These are phyloP conservation scores for Ridgeia piscesae DNA, from an alignment of 1,140 invertebrate genomes.

Conservation along the genomic window DNA sequence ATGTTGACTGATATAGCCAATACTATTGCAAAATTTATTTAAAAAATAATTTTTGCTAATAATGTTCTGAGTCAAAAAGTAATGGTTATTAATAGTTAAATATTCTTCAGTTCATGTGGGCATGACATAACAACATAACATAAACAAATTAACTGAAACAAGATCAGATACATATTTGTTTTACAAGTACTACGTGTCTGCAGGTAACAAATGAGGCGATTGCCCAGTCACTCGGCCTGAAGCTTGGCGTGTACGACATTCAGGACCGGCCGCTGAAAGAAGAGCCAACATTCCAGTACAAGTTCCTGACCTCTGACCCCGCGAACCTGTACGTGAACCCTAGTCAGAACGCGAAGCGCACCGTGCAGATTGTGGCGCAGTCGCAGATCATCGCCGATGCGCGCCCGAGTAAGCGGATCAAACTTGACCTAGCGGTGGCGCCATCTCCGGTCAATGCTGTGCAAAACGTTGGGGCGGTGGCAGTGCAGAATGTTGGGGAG, in stretches of 20 bases:
- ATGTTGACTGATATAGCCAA: no score
- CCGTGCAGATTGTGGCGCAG: not conserved
- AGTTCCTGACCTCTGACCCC: constrained; percentile 12
- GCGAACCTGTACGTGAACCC: not conserved
- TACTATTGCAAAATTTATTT: no score
- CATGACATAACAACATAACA: not conserved
- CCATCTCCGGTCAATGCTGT: not conserved
- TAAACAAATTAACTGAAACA: not conserved
- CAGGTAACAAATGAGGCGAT: constrained; percentile 4
- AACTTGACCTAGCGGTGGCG: not conserved
- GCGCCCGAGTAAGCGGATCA: not conserved
- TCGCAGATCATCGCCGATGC: not conserved
- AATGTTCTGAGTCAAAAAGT: no score
- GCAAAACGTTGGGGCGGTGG: not conserved
- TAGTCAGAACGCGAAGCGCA: not conserved
- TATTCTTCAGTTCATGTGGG: not conserved
- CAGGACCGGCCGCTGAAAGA: constrained; percentile 5
- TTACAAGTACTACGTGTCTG: not conserved
- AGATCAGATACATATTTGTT: not conserved
- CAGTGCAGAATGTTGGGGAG: not conserved
- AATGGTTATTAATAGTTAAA: not conserved
- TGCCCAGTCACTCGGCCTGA: not conserved
- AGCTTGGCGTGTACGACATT: not conserved
- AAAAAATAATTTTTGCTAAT: no score
- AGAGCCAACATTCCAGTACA: constrained; percentile 15